Base-by-base conservation (phyloP, 2,888 invertebrate genomes). In the Dryococelus australis region DNA sequence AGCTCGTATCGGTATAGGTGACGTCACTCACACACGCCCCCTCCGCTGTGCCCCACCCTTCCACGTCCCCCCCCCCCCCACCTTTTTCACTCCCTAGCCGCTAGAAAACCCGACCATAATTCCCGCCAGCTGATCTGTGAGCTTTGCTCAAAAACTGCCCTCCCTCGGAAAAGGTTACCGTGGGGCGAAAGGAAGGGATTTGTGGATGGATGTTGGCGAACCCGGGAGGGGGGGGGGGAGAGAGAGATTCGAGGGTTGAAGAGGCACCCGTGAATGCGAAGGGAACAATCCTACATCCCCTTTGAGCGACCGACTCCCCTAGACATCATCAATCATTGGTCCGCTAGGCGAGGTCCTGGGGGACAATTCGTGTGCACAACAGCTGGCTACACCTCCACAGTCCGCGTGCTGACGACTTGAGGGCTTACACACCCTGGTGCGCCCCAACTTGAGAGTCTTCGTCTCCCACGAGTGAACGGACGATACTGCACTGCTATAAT, bases 291-390 rank as follows among this genome's bases (percentile, higher is more conserved):
- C 86, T 27, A 78, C 43, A 20, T 43, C 86, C 80, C 79, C 86
- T 80, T 65, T 65, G 65, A 65, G 65, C 65, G 65, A 28, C 86
- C 83, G 43, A 84, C 83, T 86, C 86, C 86, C 93, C 92, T 93
- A 92, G 92, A 92, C 93, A 93, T 94, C 94, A 94, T 94, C 94
- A 94, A 94, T 94, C 94, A 94, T 94, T 92, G 91, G 84, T 91
- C 92, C 91, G 80, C 51, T 78, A 87, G 87, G 85, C 85, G 85
- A 51, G 35, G 35, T n/a, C 80, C 65, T n/a, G 24, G 65, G 92
- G 93, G 93, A 93, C 94, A 94, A 94, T 35, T 94, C 94, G 94
- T 85, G 94, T 84, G n/a, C 83, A 27, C 83, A 83, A 83, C 83
- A 83, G 83, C 83, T 83, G 83, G 83, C 83, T 28, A 20, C 65